Percentiles rank a stretch among this genome's conserved stretches.
Evolutionary conservation across 2,888 invertebrate species (phyloP).

Genomic region (Spicauda simplicius): DNA sequence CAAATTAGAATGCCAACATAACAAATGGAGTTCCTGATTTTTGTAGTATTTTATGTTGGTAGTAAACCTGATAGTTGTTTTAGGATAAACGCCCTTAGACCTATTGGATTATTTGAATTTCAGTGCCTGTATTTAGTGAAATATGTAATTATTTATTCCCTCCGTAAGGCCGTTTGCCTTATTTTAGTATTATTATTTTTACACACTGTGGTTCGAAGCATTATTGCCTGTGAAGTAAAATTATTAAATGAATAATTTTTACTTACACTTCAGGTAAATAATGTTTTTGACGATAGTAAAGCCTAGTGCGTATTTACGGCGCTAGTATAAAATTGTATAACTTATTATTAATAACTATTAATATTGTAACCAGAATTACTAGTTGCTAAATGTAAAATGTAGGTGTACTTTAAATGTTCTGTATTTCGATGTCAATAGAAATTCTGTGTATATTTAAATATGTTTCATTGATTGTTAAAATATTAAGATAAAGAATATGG

Average conservation of each 20-base stretch:
- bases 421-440: constrained; percentile 35
- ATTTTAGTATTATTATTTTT: constrained; percentile 65
- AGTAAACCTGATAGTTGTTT: constrained; percentile 20
- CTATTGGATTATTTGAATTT: constrained; percentile 70
- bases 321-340: constrained; percentile 50
- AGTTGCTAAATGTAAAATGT: constrained; percentile 32
- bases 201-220: constrained; percentile 15
- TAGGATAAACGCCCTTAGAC: constrained; percentile 46
- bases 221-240: background rate
- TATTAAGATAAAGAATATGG: background rate
- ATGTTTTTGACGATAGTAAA: constrained; percentile 41
- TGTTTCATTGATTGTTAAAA: constrained; percentile 25
- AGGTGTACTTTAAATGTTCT: constrained; percentile 43
- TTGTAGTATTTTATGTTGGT: constrained; percentile 13
- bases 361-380: constrained; percentile 36
- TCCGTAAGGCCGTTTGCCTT: constrained; percentile 80
- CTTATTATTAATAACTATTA: constrained; percentile 39
- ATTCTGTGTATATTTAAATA: constrained; percentile 9
- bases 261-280: background rate
- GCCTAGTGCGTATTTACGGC: constrained; percentile 54
- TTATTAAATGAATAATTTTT: no score
- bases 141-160: constrained; percentile 74
- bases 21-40: constrained; percentile 25
- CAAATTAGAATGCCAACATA: constrained; percentile 55
- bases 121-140: constrained; percentile 73